Evolutionary conservation across 2,797 vertebrate genomes (phyloP).

Genomic region (Sebastolobus altivelis): DNA sequence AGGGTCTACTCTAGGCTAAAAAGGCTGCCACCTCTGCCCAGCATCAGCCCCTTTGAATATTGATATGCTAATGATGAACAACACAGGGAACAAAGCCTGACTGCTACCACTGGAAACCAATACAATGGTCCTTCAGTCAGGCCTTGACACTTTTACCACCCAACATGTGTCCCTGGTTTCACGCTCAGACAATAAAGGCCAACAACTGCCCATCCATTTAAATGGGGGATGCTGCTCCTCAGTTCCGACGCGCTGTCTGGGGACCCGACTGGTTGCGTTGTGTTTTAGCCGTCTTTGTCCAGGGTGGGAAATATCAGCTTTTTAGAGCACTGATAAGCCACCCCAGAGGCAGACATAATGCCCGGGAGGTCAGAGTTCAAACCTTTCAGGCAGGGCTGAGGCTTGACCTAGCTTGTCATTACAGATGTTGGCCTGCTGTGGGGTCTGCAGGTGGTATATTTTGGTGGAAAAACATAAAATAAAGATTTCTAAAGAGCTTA

Average conservation of each 20-base stretch:
- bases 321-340: conserved; percentile 69
- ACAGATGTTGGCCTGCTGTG: conserved; percentile 74
- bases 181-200: conserved; percentile 80
- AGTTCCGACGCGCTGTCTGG: conserved; percentile 69
- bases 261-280: conserved; percentile 59
- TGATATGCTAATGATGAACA: conserved; percentile 90
- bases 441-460: conserved; percentile 67
- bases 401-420: conserved; percentile 62
- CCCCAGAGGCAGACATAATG: conserved; percentile 62
- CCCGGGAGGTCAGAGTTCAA: conserved; percentile 79
- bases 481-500: conserved; percentile 27
- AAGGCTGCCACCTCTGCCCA: conserved; percentile 76
- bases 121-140: conserved; percentile 85
- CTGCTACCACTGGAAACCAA: conserved; percentile 70
- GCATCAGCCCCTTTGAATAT: conserved; percentile 82
- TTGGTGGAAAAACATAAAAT: conserved; percentile 14
- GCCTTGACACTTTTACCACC: conserved; percentile 88
- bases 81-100: conserved; percentile 81
- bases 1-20: conserved; percentile 75
- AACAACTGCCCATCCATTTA: conserved; percentile 79
- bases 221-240: conserved; percentile 58
- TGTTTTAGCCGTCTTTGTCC: conserved; percentile 67
- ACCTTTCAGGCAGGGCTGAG: conserved; percentile 73
- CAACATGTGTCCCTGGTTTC: conserved; percentile 87
- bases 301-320: conserved; percentile 71